Conservation (phyloP, 2,797 vertebrate genomes). For the Sebastes hopkinsi region DNA sequence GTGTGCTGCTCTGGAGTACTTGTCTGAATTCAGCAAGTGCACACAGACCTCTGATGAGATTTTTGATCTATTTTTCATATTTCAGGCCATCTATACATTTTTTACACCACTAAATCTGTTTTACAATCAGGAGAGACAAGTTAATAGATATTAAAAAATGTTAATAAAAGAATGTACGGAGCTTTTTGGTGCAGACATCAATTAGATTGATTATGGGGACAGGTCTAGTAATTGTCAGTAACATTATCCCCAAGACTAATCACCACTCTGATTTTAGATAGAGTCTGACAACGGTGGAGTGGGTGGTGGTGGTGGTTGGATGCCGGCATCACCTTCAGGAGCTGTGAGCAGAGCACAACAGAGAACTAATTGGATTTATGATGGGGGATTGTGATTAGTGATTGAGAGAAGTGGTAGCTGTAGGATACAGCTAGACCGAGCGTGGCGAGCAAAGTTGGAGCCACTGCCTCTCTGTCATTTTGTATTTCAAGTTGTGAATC, state of each 20-base stretch:
- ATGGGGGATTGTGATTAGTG: slow-evolving; percentile 8
- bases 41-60: background rate
- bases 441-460: background rate
- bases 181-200: background rate
- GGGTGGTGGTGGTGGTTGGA: background rate
- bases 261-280: background rate
- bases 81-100: background rate
- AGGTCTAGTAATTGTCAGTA: slow-evolving; percentile 30
- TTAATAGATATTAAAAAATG: background rate
- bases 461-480: background rate
- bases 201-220: slow-evolving; percentile 20
- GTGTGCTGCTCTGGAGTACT: slow-evolving; percentile 9
- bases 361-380: slow-evolving; percentile 20
- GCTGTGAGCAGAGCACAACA: background rate
- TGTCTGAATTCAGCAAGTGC: background rate
- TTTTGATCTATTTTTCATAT: background rate
- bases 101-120: background rate
- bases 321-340: background rate
- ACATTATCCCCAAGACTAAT: slow-evolving; percentile 26
- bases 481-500: background rate
- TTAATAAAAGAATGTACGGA: background rate
- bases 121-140: background rate
- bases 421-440: background rate
- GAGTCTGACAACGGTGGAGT: slow-evolving; percentile 1
- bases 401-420: slow-evolving; percentile 1